Conservation (phyloP, 2,797 vertebrate genomes). For the Rhodeus uyekii region DNA sequence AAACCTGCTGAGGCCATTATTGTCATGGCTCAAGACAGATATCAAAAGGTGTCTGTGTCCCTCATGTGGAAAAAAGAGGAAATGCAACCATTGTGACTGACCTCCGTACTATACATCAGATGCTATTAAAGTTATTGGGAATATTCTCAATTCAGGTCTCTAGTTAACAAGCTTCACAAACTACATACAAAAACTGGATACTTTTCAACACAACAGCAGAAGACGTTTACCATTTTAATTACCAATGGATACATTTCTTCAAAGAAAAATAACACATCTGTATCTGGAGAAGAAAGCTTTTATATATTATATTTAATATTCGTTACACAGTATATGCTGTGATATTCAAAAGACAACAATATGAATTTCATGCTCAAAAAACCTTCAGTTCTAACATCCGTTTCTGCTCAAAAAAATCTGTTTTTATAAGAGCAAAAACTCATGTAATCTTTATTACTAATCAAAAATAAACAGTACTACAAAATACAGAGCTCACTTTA, state of each 20-base stretch:
- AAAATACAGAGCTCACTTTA: neutral
- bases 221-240: no score
- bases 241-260: no score
- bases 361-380: neutral
- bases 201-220: no score
- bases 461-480: neutral
- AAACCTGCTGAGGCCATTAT: no score
- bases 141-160: no score
- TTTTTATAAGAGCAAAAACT: neutral
- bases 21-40: no score
- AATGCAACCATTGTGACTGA: neutral
- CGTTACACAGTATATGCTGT: neutral
- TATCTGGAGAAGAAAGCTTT: no score
- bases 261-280: no score
- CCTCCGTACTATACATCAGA: neutral
- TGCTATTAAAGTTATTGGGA: neutral
- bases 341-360: neutral
- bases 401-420: neutral
- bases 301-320: neutral
- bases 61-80: neutral
- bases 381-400: neutral
- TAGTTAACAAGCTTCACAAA: no score
- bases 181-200: no score
- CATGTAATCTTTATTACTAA: neutral
- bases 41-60: neutral